Base-by-base conservation (phyloP, 2,888 invertebrate genomes). In the Pseudolycoriella hygida region DNA sequence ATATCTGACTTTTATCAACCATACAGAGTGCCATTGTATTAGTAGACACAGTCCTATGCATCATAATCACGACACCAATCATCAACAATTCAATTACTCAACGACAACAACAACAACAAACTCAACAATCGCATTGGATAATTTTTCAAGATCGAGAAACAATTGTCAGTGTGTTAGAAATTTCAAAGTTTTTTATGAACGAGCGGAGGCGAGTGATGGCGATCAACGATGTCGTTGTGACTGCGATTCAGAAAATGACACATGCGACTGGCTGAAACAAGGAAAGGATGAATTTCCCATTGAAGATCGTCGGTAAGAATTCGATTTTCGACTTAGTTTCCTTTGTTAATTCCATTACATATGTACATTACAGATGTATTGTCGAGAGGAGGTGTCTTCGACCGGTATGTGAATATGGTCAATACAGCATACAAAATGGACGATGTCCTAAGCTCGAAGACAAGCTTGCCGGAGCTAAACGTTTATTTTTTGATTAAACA, bases 21-120 rank as follows among this genome's bases (percentile, higher is more conserved):
- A 80, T 60, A 79, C 80, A 1, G 74, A 77, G 55, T 80, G 80
- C 58, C 72, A 72, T 50, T 80, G 80, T 11, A 8, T 40, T 15
- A 17, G 17, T 17, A 14, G 38, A 8, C n/a, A 15, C 37, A 38
- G 8, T 25, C 25, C 25, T 4, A 8, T 8, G 25, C 4, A 25
- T 25, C 25, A 6, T 4, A 4, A 25, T 8, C 25, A 8, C 25
- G 8, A 25, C 25, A 25, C 25, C 25, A 25, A 8, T 25, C 25
- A 25, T 8, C 25, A 25, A 25, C 25, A 4, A 25, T 8, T 4
- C 25, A 25, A 8, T 25, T 25, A 4, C 5, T 25, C 25, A 25
- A 25, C 25, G 25, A 8, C 8, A 25, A 25, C 25, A n/a, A n/a
- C n/a, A n/a, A n/a, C n/a, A n/a, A n/a, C n/a, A n/a, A n/a, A n/a